phyloP scores from a whole-genome alignment of 2,113 vertebrate genomes.

The Erinaceus europaeus region DNA sequence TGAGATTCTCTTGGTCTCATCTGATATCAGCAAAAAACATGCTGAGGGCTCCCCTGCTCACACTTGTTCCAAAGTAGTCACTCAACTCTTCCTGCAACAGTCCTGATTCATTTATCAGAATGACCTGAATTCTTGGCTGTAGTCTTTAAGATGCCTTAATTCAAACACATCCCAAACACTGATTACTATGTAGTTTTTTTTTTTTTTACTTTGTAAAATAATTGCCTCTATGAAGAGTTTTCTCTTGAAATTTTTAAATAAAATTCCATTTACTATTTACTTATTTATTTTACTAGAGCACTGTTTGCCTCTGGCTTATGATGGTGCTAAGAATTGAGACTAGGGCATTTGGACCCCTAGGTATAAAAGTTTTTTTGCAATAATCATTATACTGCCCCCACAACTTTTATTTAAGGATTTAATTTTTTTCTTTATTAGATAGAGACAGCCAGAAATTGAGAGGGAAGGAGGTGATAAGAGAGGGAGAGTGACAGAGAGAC shows the following conservation, averaged over 20 bases:
- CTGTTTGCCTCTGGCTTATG: too few relatives aligned
- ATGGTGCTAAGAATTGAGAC: too few relatives aligned
- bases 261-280: too few relatives aligned
- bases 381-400: too few relatives aligned
- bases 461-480: too few relatives aligned
- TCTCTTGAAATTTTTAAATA: background rate
- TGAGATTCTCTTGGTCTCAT: background rate
- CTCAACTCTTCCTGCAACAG: background rate
- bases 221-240: background rate
- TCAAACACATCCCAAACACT: background rate
- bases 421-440: background rate
- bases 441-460: too few relatives aligned
- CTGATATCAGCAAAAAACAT: background rate
- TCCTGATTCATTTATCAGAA: background rate
- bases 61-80: background rate
- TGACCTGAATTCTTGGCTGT: conserved; percentile 13
- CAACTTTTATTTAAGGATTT: too few relatives aligned
- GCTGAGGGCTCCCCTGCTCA: conserved; percentile 1
- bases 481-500: too few relatives aligned
- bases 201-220: background rate
- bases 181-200: too few relatives aligned
- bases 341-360: too few relatives aligned
- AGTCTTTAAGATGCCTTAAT: background rate
- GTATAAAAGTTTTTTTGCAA: too few relatives aligned
- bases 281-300: too few relatives aligned